Percentiles rank a stretch among this genome's conserved stretches.
phyloP scores from a whole-genome alignment of 2,797 vertebrate species.

The Coregonus ussuriensis region DNA sequence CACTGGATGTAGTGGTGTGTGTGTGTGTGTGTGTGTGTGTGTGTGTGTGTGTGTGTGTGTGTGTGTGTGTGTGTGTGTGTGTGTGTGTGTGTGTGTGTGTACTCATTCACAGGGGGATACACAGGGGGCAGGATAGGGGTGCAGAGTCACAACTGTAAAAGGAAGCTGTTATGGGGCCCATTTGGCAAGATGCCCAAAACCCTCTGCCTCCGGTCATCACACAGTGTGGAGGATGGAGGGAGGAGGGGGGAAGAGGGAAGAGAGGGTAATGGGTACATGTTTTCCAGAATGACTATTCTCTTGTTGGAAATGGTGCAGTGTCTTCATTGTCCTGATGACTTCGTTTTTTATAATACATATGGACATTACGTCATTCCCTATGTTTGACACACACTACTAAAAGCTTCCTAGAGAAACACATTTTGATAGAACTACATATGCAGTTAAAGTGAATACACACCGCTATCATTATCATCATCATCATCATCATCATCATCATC shows the following conservation, averaged over 20 bases:
- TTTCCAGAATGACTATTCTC: neutral
- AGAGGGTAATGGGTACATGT: neutral
- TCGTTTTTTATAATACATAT: neutral
- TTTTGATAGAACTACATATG: neutral
- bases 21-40: neutral
- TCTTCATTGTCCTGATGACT: neutral
- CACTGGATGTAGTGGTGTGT: conserved; percentile 17
- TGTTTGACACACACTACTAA: neutral
- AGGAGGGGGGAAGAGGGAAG: neutral
- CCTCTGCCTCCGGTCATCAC: neutral
- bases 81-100: neutral
- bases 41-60: neutral
- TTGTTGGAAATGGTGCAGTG: neutral
- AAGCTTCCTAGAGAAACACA: neutral
- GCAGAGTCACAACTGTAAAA: neutral
- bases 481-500: neutral
- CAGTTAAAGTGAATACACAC: neutral
- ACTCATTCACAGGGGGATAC: neutral
- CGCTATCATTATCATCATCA: neutral
- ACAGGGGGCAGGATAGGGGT: neutral
- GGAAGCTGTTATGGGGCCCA: neutral
- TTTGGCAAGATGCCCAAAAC: neutral
- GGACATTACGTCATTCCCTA: neutral
- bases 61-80: conserved; percentile 15
- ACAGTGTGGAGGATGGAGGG: neutral